These are phyloP conservation scores for Reticulitermes lucifugus DNA, from an alignment of 2,888 invertebrate genomes.

Conservation along the genomic window DNA sequence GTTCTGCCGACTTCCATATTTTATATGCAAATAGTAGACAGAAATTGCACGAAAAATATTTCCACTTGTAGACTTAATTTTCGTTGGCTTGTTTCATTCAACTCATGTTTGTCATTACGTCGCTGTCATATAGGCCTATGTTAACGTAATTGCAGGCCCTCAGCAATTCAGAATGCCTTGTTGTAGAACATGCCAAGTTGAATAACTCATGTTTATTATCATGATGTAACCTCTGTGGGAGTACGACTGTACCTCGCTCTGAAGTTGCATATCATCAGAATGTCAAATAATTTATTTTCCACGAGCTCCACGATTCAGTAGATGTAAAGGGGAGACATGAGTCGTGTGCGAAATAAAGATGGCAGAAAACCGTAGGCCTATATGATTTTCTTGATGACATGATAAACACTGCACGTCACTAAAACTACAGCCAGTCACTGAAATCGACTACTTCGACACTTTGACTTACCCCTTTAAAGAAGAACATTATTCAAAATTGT, in stretches of 20 bases:
- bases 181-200: slow-evolving; percentile 15
- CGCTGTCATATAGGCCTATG: slow-evolving; percentile 1
- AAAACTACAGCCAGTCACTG: no score
- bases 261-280: background rate
- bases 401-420: no score
- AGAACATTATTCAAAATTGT: no score
- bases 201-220: slow-evolving; percentile 23
- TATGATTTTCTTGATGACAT: background rate
- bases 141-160: background rate
- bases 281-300: slow-evolving; percentile 8
- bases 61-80: background rate
- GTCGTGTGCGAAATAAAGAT: background rate
- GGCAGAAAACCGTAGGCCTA: background rate
- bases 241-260: background rate
- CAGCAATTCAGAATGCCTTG: background rate
- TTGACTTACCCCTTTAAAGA: no score
- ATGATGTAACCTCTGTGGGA: slow-evolving; percentile 21
- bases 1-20: no score
- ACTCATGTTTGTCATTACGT: background rate
- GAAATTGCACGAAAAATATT: slow-evolving; percentile 20
- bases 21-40: background rate
- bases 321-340: background rate
- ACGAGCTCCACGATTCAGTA: background rate
- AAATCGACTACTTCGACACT: no score
- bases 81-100: no score